These are phyloP conservation scores for Chironomus tepperi DNA, from an alignment of 1,140 invertebrate genomes.

Conservation along the genomic window DNA sequence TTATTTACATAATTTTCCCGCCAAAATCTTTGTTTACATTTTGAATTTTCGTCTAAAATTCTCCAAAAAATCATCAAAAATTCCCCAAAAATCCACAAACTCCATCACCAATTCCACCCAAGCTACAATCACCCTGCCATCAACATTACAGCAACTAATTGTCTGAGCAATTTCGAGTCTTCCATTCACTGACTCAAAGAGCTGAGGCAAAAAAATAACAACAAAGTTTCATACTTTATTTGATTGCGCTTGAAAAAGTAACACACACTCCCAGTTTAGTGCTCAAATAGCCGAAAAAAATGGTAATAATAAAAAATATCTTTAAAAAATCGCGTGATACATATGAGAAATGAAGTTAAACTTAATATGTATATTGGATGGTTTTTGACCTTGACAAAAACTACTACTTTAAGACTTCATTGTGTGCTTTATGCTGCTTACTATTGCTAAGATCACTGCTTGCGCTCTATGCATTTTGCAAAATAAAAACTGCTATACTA, in stretches of 20 bases:
- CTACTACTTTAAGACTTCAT: conserved; percentile 8
- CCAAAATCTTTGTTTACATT: too few species aligned
- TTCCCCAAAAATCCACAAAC: too few species aligned
- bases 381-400: conserved; percentile 7
- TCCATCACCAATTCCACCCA: too few species aligned
- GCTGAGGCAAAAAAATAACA: too few species aligned
- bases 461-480: conserved; percentile 2
- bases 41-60: too few species aligned
- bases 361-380: background rate
- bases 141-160: too few species aligned
- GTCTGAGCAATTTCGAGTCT: too few species aligned
- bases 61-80: too few species aligned
- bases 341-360: conserved; percentile 14
- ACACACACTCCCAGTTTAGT: background rate
- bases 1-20: too few species aligned
- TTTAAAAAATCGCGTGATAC: conserved; percentile 12
- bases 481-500: background rate
- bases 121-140: too few species aligned
- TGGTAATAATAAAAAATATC: background rate
- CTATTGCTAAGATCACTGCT: background rate
- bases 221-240: background rate
- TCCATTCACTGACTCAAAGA: too few species aligned
- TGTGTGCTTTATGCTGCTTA: background rate
- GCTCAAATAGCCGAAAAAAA: conserved; percentile 5
- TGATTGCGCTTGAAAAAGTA: background rate